Evolutionary conservation across 2,113 vertebrate genomes (phyloP), one percentile per base, ranked within the genome.

Genomic region (Pelmatolapia mariae): DNA sequence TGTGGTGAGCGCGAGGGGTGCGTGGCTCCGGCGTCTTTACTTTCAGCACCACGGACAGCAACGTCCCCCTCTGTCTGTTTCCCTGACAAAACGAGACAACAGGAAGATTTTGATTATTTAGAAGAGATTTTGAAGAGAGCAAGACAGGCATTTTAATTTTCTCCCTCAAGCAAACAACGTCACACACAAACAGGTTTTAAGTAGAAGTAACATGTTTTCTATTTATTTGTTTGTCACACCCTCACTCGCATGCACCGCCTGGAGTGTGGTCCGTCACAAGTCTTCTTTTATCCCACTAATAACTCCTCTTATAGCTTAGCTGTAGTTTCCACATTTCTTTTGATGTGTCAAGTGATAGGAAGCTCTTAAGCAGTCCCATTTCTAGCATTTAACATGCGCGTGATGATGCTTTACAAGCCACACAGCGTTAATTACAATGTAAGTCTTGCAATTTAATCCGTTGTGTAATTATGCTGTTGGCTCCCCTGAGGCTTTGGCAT

Each of bases 401-500:
- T 36, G 83, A 91, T 50, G 92, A 76, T 8, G 86, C 87, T 89
- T 93, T 89, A 86, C 88, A 91, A 91, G 89, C 73, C 68, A 82
- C 83, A 61, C 88, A 38, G 56, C 63, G 36, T 93, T 95, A 93
- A 95, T 95, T 94, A 92, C 87, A 88, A 87, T 84, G 81, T 80
- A 93, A 91, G 86, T 91, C 92, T 89, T 45, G 63, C 87, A 94
- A 95, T 95, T 96, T 94, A 95, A 93, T 93, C 85, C 59, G 85
- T 90, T 94, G 91, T 89, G 83, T 94, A 93, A 95, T 95, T 95
- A 95, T 84, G 88, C 86, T 66, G 82, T 82, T 31, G 83, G 43
- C 22, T 89, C 90, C 89, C 92, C 93, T 4, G 26, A 88, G 89
- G 91, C 47, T 89, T 89, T 79, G 68, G 59, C 89, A 86, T 94